Evolutionary conservation across 2,888 invertebrate genomes (phyloP).

Genomic region (Cactoblastis cactorum): DNA sequence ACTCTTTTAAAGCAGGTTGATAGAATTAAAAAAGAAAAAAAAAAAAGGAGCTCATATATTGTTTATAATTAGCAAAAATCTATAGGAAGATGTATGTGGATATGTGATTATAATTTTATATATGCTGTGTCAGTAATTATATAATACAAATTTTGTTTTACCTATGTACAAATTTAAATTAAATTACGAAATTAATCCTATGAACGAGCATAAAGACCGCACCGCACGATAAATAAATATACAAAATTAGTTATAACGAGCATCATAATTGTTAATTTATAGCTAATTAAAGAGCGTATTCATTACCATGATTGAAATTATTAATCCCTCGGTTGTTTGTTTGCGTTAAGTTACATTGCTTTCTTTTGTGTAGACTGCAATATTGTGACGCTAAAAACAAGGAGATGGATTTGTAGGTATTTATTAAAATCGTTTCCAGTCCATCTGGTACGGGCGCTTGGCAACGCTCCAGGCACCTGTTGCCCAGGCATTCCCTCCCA

Average conservation of each 20-base stretch:
- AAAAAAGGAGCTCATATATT: too few species aligned
- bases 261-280: slow-evolving; percentile 30
- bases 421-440: slow-evolving; percentile 17
- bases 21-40: too few species aligned
- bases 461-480: slow-evolving; percentile 47
- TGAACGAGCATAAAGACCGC: too few species aligned
- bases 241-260: slow-evolving; percentile 19
- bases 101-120: too few species aligned
- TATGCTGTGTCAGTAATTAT: too few species aligned
- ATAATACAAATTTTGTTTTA: too few species aligned
- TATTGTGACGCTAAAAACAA: background rate
- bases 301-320: slow-evolving; percentile 25
- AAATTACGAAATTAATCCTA: too few species aligned
- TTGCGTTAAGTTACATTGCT: slow-evolving; percentile 19
- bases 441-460: slow-evolving; percentile 32
- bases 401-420: slow-evolving; percentile 12
- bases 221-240: slow-evolving; percentile 17
- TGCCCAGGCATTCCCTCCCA: slow-evolving; percentile 31
- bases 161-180: too few species aligned
- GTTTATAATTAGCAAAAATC: too few species aligned
- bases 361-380: slow-evolving; percentile 10
- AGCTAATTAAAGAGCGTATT: slow-evolving; percentile 29
- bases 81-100: too few species aligned
- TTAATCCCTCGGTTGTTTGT: background rate
- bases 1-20: too few species aligned